Percentiles rank a stretch among this genome's conserved stretches.
Conservation (phyloP, 2,888 invertebrate genomes). For the Cryptophagus acutangulus region DNA sequence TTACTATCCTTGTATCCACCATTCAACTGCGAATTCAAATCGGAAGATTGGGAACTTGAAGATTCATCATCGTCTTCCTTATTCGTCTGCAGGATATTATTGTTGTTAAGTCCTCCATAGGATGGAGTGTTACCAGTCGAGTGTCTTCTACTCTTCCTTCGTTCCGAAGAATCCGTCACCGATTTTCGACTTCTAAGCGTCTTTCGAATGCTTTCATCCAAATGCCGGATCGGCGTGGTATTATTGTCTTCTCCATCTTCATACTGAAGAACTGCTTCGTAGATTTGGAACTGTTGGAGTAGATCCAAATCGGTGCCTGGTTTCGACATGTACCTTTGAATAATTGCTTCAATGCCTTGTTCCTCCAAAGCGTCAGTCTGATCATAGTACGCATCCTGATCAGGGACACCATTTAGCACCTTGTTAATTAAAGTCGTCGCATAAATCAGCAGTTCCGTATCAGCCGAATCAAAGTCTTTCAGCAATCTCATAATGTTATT, state of each 20-base stretch:
- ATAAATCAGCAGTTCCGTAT: slow-evolving; percentile 92
- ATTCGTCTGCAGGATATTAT: slow-evolving; percentile 31
- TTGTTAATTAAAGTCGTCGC: slow-evolving; percentile 96
- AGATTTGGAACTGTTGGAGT: slow-evolving; percentile 88
- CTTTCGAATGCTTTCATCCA: slow-evolving; percentile 66
- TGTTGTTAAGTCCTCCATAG: slow-evolving; percentile 31
- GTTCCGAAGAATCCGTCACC: slow-evolving; percentile 58
- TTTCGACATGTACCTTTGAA: slow-evolving; percentile 84
- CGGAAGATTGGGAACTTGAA: slow-evolving; percentile 58
- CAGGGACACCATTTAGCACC: slow-evolving; percentile 86
- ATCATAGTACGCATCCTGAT: slow-evolving; percentile 96
- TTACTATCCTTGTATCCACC: slow-evolving; percentile 55
- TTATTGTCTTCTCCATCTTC: slow-evolving; percentile 73
- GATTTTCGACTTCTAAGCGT: slow-evolving; percentile 67
- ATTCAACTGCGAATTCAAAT: slow-evolving; percentile 52
- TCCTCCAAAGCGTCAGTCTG: slow-evolving; percentile 94
- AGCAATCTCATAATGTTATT: slow-evolving; percentile 68
- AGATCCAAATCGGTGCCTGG: slow-evolving; percentile 91
- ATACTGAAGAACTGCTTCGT: slow-evolving; percentile 86
- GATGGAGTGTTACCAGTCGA: slow-evolving; percentile 63
- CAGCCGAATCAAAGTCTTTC: slow-evolving; percentile 92
- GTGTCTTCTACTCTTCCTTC: slow-evolving; percentile 74
- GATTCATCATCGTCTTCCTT: slow-evolving; percentile 54
- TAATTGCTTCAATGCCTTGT: slow-evolving; percentile 83
- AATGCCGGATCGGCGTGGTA: slow-evolving; percentile 59